phyloP scores from a whole-genome alignment of 2,797 vertebrate genomes.

The Clarias pachynema region DNA sequence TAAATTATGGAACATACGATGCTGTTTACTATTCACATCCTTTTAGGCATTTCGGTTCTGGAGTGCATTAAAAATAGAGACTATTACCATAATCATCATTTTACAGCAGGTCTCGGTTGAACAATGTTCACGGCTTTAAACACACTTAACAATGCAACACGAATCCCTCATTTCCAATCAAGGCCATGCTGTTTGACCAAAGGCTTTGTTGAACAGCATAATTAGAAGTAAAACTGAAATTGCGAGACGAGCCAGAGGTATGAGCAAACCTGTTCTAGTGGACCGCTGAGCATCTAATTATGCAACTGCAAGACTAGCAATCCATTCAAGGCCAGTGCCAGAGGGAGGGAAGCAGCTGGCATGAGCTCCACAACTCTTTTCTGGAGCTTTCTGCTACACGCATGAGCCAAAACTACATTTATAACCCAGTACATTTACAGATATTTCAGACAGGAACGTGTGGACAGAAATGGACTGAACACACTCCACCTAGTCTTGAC shows the following conservation, averaged over 20 bases:
- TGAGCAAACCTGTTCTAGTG: slow-evolving; percentile 49
- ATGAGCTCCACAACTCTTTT: slow-evolving; percentile 18
- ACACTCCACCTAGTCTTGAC: background rate
- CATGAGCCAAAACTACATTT: background rate
- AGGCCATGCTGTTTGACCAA: background rate
- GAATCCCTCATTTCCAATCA: slow-evolving; percentile 3
- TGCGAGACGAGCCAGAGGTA: slow-evolving; percentile 41
- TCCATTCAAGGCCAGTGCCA: slow-evolving; percentile 43
- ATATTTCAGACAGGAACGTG: background rate
- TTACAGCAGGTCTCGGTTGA: background rate
- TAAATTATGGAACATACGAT: background rate
- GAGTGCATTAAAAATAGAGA: background rate
- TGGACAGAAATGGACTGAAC: background rate
- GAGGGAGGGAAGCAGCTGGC: slow-evolving; percentile 48
- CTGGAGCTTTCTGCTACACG: background rate
- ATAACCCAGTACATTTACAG: background rate
- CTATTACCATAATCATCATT: slow-evolving; percentile 3
- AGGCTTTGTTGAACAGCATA: slow-evolving; percentile 24
- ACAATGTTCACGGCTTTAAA: background rate
- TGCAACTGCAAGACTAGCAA: slow-evolving; percentile 57
- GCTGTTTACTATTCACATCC: background rate
- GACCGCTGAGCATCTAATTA: slow-evolving; percentile 54
- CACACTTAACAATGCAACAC: slow-evolving; percentile 8
- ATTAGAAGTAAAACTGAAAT: slow-evolving; percentile 39
- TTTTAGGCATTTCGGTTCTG: background rate